Conservation (phyloP, 1,140 invertebrate species). For the Trypoxylus dichotomus region DNA sequence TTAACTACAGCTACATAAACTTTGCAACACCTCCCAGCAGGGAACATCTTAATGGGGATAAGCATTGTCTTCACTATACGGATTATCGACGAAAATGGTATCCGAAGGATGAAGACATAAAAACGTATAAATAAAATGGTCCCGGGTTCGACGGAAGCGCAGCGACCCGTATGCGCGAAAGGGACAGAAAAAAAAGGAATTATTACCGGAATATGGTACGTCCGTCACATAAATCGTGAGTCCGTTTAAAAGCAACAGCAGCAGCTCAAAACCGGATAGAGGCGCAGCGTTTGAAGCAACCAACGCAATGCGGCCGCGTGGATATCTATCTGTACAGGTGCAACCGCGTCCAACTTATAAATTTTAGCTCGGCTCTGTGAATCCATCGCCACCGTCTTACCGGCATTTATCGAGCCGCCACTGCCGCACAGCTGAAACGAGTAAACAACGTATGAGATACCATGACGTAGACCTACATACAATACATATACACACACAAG, state of each 20-base stretch:
- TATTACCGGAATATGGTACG: conserved; percentile 19
- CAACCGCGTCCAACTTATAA: conserved; percentile 12
- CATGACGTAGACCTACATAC: not conserved
- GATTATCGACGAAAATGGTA: not conserved
- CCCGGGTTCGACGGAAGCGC: not conserved
- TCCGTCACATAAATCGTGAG: conserved; percentile 18
- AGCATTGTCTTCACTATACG: no score
- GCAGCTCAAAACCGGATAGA: not conserved
- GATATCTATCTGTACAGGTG: conserved; percentile 14
- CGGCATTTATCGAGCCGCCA: not conserved
- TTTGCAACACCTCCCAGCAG: no score
- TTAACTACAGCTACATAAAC: no score
- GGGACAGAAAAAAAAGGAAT: not conserved
- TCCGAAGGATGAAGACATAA: not conserved
- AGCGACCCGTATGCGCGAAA: not conserved
- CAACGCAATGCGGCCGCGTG: not conserved
- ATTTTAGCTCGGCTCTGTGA: not conserved
- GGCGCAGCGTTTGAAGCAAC: not conserved
- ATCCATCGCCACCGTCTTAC: not conserved
- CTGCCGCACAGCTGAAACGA: conserved; percentile 6
- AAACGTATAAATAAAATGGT: not conserved
- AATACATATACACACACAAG: not conserved
- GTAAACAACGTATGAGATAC: not conserved
- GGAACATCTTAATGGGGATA: no score
- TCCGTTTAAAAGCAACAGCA: not conserved